Base-by-base conservation (phyloP, 2,113 vertebrate genomes). In the Prionailurus viverrinus region DNA sequence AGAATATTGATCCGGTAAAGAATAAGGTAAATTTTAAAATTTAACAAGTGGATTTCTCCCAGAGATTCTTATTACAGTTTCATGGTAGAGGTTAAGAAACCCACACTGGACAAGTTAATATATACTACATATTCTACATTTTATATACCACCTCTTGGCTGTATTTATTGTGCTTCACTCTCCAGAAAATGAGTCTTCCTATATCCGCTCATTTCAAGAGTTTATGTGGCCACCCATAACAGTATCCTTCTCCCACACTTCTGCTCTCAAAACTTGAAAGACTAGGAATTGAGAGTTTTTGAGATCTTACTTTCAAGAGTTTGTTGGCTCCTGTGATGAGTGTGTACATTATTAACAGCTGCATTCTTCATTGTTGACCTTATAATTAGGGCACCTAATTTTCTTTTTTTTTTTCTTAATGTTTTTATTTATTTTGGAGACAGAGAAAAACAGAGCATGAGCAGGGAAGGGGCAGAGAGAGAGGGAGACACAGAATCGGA, bases 1-100 rank as follows among this genome's bases (percentile, higher is more conserved):
- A 99, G 98, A 97, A 97, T 74, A 98, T 98, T 84, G 99, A 99
- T 5, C 98, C 99, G 63, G 99, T 98, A 95, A 99, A 99, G 97
- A 99, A 99, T 98, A 98, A 99, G 98, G 98, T 98, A 98, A 71
- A 33, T 82, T 85, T 93, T 69, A 48, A 33, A 48, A 53, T 71
- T 84, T 91, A 86, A 55, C 76, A 79, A 88, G 27, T 90, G 9
- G 13, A 36, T 82, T 92, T 95, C 36, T 93, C 9, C 31, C 36
- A 29, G 23, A 82, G 36, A 87, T 81, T 97, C 10, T 69, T 66
- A 51, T 2, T 81, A 18, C 1, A 51, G 8, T 69, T 92, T 84
- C 39, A 78, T 69, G 10, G 5, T 79, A 36, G 15, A 18, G 3
- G 19, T 74, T 71, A 39, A 73, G 78, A 91, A 91, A 25, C 21